Conservation (phyloP, 1,140 invertebrate species). For the Stegodyphus mimosarum region DNA sequence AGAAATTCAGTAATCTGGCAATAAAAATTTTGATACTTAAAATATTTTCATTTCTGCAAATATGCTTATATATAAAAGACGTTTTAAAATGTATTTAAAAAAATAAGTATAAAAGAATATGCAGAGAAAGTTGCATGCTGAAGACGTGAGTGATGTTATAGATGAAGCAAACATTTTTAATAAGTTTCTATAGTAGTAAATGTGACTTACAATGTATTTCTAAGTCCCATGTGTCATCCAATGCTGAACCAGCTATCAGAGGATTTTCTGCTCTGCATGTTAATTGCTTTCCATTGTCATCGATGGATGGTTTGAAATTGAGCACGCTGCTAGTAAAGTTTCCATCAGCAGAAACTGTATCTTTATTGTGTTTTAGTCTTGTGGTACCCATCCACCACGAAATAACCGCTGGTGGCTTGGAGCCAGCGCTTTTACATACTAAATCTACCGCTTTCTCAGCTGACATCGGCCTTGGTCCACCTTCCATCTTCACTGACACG, state of each 20-base stretch:
- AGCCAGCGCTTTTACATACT: constrained; percentile 85
- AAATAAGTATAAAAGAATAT: neutral
- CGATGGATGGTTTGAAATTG: constrained; percentile 79
- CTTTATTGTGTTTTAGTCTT: constrained; percentile 69
- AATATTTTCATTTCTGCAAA: no score
- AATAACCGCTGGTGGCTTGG: constrained; percentile 84
- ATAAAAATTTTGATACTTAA: no score
- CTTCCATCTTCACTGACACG: constrained; percentile 81
- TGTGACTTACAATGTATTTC: constrained; percentile 85
- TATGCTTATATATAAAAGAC: no score
- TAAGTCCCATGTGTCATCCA: constrained; percentile 86
- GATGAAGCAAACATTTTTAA: no score
- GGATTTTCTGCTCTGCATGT: constrained; percentile 86
- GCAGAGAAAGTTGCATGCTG: neutral
- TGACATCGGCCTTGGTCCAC: constrained; percentile 83
- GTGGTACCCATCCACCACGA: constrained; percentile 86
- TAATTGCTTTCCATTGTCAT: constrained; percentile 83
- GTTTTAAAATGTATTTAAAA: no score
- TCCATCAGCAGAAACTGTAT: constrained; percentile 77
- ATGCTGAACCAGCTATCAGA: constrained; percentile 74
- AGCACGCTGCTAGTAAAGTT: constrained; percentile 87
- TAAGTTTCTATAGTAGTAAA: neutral
- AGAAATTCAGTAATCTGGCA: no score
- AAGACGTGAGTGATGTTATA: no score
- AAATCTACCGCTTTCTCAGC: constrained; percentile 85